Percentiles rank a stretch among this genome's conserved stretches.
Evolutionary conservation across 1,140 invertebrate species (phyloP).

Genomic region (Lysiphlebus fabarum): DNA sequence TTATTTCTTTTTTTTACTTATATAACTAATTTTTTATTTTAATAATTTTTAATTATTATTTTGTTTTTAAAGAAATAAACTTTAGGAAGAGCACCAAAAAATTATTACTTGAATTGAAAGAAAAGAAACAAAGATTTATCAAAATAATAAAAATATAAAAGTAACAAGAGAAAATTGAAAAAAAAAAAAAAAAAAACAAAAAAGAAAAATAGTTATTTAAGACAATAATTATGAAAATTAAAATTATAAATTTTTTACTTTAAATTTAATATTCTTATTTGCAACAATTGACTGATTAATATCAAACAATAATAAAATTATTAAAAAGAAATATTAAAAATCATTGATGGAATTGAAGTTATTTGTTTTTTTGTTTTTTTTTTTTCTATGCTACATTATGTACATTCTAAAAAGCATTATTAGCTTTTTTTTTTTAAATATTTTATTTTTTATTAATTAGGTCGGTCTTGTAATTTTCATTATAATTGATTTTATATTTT

Average conservation of each 20-base stretch:
- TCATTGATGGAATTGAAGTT: conserved; percentile 17
- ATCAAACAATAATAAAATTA: conserved; percentile 13
- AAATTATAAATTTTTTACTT: conserved; percentile 5
- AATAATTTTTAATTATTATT: no score
- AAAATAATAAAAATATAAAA: no score
- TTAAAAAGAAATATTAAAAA: conserved; percentile 19
- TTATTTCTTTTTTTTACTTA: not conserved
- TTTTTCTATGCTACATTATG: conserved; percentile 48
- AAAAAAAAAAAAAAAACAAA: no score
- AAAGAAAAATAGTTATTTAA: not conserved
- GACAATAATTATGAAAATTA: not conserved
- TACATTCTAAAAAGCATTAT: conserved; percentile 42
- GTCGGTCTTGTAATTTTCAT: conserved; percentile 28
- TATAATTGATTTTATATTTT: conserved; percentile 25
- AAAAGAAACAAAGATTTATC: no score
- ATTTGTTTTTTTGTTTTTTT: conserved; percentile 6
- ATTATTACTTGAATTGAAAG: no score
- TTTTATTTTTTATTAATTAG: conserved; percentile 25
- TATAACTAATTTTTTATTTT: not conserved
- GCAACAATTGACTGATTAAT: conserved; percentile 3
- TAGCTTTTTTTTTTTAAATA: conserved; percentile 23
- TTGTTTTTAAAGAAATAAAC: no score
- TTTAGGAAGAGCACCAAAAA: no score
- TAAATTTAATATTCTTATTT: no score
- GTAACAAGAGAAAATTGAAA: no score